phyloP scores from a whole-genome alignment of 2,797 vertebrate genomes.

The Threskiornis aethiopicus region DNA sequence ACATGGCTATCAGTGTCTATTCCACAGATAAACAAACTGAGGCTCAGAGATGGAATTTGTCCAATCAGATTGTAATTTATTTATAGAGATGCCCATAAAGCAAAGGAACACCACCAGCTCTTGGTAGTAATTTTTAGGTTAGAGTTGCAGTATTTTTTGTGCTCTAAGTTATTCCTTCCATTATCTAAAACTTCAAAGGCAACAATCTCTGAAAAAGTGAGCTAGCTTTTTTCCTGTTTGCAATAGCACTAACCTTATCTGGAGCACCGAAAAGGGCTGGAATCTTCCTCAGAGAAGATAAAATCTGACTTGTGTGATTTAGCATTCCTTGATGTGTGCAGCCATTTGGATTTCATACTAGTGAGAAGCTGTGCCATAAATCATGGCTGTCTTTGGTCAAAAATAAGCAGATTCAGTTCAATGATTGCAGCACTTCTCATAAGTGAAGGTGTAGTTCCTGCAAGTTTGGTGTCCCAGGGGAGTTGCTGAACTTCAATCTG shows the following conservation, averaged over 20 bases:
- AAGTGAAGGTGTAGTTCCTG: neutral
- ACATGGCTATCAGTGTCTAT: fast-evolving
- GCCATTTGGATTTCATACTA: neutral
- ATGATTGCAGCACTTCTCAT: neutral
- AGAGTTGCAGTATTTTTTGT: neutral
- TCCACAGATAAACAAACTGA: neutral
- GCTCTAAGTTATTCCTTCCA: neutral
- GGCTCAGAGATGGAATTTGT: neutral
- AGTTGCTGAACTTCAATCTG: neutral
- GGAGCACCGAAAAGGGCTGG: neutral
- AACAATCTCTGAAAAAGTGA: neutral
- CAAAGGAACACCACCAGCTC: neutral
- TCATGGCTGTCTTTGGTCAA: neutral
- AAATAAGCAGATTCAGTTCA: neutral
- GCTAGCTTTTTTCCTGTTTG: neutral
- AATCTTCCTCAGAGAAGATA: neutral
- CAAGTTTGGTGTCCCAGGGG: neutral
- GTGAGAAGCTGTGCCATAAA: neutral
- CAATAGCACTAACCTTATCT: neutral
- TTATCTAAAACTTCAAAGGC: neutral
- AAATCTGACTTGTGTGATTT: neutral
- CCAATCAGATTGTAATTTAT: neutral
- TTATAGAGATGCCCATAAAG: neutral
- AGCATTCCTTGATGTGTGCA: neutral
- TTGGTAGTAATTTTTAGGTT: neutral